Percentiles rank a stretch among this genome's conserved stretches.
Evolutionary conservation across 2,888 invertebrate genomes (phyloP).

Genomic region (Nematopogon swammerdamellus): DNA sequence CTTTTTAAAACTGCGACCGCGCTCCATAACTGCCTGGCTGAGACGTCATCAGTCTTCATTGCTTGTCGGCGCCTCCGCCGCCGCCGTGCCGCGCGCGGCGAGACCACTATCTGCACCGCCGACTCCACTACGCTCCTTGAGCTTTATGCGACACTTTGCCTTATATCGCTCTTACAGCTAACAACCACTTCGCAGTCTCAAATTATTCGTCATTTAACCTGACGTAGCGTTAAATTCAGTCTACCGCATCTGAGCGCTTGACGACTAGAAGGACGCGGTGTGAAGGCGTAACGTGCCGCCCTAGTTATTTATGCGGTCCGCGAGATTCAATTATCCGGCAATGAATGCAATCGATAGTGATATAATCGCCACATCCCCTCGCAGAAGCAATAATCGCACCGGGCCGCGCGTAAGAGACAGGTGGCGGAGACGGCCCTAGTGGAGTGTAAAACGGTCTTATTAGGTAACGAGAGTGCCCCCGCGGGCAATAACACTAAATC

Average conservation of each 20-base stretch:
- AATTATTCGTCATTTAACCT: too few relatives aligned
- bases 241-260: too few relatives aligned
- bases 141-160: background rate
- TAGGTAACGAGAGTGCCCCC: slow-evolving; percentile 55
- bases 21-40: slow-evolving; percentile 53
- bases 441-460: slow-evolving; percentile 53
- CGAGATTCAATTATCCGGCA: background rate
- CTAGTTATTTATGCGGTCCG: too few relatives aligned
- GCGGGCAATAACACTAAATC: slow-evolving; percentile 59
- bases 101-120: background rate
- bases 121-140: background rate
- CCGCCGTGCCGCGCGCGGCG: slow-evolving; percentile 31
- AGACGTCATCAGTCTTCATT: slow-evolving; percentile 57
- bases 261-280: too few relatives aligned
- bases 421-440: background rate
- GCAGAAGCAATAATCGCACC: background rate
- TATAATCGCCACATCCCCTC: background rate
- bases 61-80: slow-evolving; percentile 51
- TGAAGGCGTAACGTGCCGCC: too few relatives aligned
- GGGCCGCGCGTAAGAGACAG: background rate
- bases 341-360: background rate
- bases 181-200: too few relatives aligned
- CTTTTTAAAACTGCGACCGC: slow-evolving; percentile 58
- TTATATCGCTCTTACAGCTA: background rate
- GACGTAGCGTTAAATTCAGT: too few relatives aligned